Base-by-base conservation (phyloP, 2,113 vertebrate species). In the Megaleporinus macrocephalus region DNA sequence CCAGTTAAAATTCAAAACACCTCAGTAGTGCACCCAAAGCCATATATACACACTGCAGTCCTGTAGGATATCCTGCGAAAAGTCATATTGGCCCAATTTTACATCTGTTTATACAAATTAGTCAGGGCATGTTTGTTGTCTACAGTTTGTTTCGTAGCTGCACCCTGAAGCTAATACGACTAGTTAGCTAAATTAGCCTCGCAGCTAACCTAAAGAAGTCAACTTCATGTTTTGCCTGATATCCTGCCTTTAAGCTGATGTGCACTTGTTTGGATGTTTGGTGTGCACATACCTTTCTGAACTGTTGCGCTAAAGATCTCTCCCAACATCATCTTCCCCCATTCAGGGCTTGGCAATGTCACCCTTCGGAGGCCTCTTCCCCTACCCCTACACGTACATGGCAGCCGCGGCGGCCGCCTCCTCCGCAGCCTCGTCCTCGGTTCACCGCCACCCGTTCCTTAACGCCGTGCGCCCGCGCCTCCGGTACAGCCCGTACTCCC, bases 351-450 rank as follows among this genome's bases (percentile, higher is more conserved):
- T 99, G 85, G 96, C 97, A 79, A 97, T 99, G 96, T 97, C 98
- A 76, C 97, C 97, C 0, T 98, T 99, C 49, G 97, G 97, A 47
- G 94, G 96, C 79, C 91, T 99, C 61, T 99, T 99, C 82, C 96
- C 97, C 0, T 99, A 98, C 5, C 97, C 98, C 0, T 99, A 99
- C 92, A 99, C 97, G 0, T 99, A 99, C 89, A 99, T 99, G 98
- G 97, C 97, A 0, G 97, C 96, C 0, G 97, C 96, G 0, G 96
- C 96, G 0, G 96, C 97, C 0, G 97, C 97, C 33, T 95, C 95
- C 0, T 94, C 96, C 0, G 95, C 96, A 2, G 95, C 96, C 76
- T 94, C 95, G 81, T 95, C 93, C 61, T 95, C 97, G 0, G 94
- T 96, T 51, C 98, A 98, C 89, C 96, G 97, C 4, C 97, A 97